phyloP scores from a whole-genome alignment of 2,113 vertebrate species.

The Hystrix cristata region DNA sequence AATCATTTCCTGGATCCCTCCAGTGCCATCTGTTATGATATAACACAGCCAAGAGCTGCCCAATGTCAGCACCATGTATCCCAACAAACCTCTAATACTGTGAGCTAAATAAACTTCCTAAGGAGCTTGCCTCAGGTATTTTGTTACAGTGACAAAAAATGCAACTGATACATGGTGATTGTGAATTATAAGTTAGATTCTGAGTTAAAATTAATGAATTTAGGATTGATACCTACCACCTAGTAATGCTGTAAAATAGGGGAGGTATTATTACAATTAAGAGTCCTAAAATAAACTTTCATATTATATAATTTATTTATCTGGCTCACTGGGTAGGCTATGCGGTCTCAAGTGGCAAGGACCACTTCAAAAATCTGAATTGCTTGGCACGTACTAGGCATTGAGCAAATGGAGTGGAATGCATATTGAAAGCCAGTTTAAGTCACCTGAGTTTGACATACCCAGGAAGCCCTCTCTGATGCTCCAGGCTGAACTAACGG shows the following conservation, averaged over 20 bases:
- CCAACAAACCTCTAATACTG: not conserved
- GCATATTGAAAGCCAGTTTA: constrained; percentile 20
- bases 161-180: not conserved
- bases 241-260: not conserved
- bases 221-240: not conserved
- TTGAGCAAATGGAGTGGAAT: constrained; percentile 1
- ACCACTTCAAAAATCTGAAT: not conserved
- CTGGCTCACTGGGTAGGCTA: not conserved
- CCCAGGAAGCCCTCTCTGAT: not conserved
- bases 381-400: not conserved
- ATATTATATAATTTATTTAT: not conserved
- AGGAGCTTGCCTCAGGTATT: not conserved
- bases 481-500: constrained; percentile 27
- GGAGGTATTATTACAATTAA: not conserved
- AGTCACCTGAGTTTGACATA: constrained; percentile 43
- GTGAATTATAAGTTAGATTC: constrained; percentile 25
- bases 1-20: not conserved
- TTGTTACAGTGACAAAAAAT: not conserved
- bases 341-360: not conserved
- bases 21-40: not conserved
- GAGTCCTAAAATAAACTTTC: not conserved
- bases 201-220: constrained; percentile 19
- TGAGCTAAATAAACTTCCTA: not conserved
- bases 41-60: not conserved
- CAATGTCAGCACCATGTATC: not conserved